These are phyloP conservation scores for Trididemnum miniatum DNA, from an alignment of 23 tunicate species.

Conservation along the genomic window DNA sequence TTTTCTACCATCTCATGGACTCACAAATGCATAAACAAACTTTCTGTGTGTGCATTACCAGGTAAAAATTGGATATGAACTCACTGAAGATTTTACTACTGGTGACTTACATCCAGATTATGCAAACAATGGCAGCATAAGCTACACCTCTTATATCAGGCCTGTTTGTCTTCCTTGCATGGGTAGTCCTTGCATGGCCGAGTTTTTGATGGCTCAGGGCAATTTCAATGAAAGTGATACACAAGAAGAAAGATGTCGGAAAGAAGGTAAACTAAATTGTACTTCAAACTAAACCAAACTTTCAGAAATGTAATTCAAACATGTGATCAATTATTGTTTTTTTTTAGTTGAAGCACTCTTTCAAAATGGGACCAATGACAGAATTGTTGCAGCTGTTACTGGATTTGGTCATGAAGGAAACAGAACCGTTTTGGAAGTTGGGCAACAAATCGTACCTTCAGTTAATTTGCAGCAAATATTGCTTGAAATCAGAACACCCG, in stretches of 20 bases:
- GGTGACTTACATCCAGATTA: neutral
- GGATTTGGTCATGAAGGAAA: constrained; percentile 68
- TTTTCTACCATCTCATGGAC: too few species aligned
- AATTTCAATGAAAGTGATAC: constrained; percentile 33
- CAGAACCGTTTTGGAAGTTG: too few species aligned
- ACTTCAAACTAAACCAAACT: too few species aligned
- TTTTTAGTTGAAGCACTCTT: neutral
- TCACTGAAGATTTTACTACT: neutral
- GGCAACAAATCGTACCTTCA: neutral
- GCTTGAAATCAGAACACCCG: too few species aligned
- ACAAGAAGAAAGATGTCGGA: constrained; percentile 39
- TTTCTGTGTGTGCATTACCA: neutral
- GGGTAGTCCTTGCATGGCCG: constrained; percentile 28
- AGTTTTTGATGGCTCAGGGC: neutral
- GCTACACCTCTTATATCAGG: constrained; percentile 40
- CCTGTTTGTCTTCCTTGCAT: constrained; percentile 68
- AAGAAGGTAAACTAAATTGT: constrained; percentile 55
- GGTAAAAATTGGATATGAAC: neutral
- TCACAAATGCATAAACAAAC: too few species aligned
- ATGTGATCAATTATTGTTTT: too few species aligned
- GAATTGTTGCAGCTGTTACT: constrained; percentile 27
- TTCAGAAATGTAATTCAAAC: too few species aligned
- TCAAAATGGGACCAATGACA: neutral
- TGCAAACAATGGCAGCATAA: neutral
- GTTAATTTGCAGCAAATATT: neutral